Evolutionary conservation across 2,797 vertebrate species (phyloP).

Genomic region (Chaetodon trifasciatus): DNA sequence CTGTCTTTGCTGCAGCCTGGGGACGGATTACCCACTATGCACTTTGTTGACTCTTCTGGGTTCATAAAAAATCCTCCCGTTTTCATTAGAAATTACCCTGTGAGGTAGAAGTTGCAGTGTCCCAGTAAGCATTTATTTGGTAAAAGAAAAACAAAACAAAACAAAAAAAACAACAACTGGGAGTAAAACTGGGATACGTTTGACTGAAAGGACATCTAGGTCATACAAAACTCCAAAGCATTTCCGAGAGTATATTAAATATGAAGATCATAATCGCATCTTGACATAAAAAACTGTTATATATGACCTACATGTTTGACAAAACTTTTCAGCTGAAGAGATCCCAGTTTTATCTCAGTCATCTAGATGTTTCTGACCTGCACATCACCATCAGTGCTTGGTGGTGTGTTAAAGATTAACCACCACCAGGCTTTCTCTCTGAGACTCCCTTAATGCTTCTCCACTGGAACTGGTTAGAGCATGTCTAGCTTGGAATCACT

Average conservation of each 20-base stretch:
- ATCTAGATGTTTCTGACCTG: not conserved
- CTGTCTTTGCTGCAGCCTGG: conserved; percentile 33
- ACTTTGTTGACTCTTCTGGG: conserved; percentile 6
- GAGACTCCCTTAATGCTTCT: conserved; percentile 27
- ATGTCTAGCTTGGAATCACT: conserved; percentile 64
- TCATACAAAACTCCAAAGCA: conserved; percentile 1
- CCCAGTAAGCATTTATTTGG: not conserved
- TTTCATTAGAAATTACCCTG: conserved; percentile 19
- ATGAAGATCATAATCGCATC: too few relatives aligned
- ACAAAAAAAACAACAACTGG: not conserved
- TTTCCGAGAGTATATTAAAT: conserved; percentile 1
- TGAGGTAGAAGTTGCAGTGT: not conserved
- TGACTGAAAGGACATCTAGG: not conserved
- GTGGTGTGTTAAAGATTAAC: not conserved
- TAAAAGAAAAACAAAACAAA: not conserved
- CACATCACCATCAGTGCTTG: not conserved
- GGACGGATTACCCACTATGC: conserved; percentile 35
- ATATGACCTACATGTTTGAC: not conserved
- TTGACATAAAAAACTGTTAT: not conserved
- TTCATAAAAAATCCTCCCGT: conserved; percentile 3
- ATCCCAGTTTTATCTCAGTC: not conserved
- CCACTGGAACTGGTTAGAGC: conserved; percentile 37
- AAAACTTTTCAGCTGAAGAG: not conserved
- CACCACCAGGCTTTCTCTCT: not conserved
- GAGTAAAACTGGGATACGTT: not conserved